Base-by-base conservation (phyloP, 2,888 invertebrate species). In the Xestia xanthographa region DNA sequence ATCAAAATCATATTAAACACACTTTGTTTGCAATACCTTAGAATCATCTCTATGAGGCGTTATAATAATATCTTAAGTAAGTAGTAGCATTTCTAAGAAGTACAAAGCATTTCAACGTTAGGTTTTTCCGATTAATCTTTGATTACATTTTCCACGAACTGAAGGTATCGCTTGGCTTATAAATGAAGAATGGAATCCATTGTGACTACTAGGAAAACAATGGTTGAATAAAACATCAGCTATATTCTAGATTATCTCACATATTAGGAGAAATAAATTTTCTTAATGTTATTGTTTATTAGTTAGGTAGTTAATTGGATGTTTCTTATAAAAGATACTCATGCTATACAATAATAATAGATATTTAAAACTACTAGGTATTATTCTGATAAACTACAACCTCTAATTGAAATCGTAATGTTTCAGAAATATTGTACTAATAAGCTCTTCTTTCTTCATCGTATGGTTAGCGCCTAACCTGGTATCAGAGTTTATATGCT, bases 71-170 rank as follows among this genome's bases (percentile, higher is more conserved):
- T 45, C n/a, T n/a, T 34, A 9, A n/a, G n/a, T n/a, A n/a, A n/a
- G n/a, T 29, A 11, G 12, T 43, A 50, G 8, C 14, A 53, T 12
- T 84, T 74, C 63, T 45, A 20, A 63, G 75, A 82, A 82, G 34
- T 20, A n/a, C 45, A 34, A 38, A 48, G 12, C 22, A 43, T 69
- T 48, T 26, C 41, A 48, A 45, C 53, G 1, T 34, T 34, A 34
- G 0, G 1, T 14, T 65, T 83, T 81, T 70, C 58, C 75, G 20
- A 43, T 68, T 41, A 67, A 48, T 68, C 29, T 53, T 65, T 65
- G n/a, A 82, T 85, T 60, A 81, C 29, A 81, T 34, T 82, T 81
- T 75, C 82, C 14, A 43, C 58, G 70, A 85, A 75, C 17, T 20
- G 5, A 34, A 60, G 29, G 58, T 20, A 11, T 29, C 9, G 58